Evolutionary conservation across 2,113 vertebrate species (phyloP).

Genomic region (Epinephelus lanceolatus): DNA sequence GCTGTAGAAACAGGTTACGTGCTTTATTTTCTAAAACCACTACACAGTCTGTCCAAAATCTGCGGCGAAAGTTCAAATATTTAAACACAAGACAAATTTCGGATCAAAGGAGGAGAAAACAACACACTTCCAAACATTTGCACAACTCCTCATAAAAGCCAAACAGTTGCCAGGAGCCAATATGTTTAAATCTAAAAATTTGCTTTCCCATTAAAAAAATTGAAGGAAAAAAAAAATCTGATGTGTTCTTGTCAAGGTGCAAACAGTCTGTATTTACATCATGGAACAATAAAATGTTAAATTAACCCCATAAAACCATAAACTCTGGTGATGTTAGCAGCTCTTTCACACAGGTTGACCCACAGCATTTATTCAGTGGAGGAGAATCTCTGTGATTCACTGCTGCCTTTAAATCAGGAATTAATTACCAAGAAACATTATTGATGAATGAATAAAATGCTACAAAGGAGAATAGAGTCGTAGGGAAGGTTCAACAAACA

Average conservation of each 20-base stretch:
- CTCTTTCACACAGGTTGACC: not conserved
- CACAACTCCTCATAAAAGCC: not conserved
- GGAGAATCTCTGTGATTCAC: not conserved
- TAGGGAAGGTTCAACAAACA: not conserved
- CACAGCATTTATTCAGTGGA: not conserved
- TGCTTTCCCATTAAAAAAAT: not conserved
- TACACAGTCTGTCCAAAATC: too few species aligned
- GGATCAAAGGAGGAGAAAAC: too few species aligned
- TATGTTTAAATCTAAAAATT: not conserved
- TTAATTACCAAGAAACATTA: constrained; percentile 6
- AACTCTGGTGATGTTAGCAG: not conserved
- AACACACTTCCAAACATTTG: not conserved
- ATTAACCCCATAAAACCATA: not conserved
- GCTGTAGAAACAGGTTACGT: too few species aligned
- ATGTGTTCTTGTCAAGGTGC: not conserved
- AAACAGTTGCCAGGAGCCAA: not conserved
- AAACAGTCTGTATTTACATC: not conserved
- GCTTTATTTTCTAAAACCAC: too few species aligned
- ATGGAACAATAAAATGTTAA: not conserved
- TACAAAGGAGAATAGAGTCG: not conserved
- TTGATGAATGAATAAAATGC: constrained; percentile 25
- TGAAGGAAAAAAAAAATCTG: too few species aligned
- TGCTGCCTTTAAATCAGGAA: constrained; percentile 15
- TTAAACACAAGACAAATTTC: too few species aligned
- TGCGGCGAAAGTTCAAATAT: too few species aligned